Evolutionary conservation across 2,113 vertebrate species (phyloP).

Genomic region (Lamprotornis superbus): DNA sequence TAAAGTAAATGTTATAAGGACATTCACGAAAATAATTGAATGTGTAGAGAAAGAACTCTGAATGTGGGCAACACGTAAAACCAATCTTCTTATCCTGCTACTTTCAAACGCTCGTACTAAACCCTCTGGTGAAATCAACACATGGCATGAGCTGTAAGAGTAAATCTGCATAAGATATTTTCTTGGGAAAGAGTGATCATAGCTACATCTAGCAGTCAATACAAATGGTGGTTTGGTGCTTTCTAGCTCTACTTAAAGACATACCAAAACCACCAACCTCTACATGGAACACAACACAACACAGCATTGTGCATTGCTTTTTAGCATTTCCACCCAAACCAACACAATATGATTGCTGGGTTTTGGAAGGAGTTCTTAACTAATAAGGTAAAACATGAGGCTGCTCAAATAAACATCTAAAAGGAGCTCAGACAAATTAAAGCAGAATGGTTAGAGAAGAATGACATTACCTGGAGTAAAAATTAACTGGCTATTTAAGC

Average conservation of each 20-base stretch:
- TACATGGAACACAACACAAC: neutral
- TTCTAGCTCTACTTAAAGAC: neutral
- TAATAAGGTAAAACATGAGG: neutral
- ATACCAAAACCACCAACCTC: neutral
- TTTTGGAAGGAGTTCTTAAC: neutral
- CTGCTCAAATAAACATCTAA: neutral
- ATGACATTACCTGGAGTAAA: neutral
- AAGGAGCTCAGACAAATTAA: neutral
- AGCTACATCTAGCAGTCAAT: neutral
- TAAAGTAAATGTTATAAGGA: constrained; percentile 34
- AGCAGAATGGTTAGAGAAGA: neutral
- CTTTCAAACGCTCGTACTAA: neutral
- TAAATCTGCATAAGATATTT: neutral
- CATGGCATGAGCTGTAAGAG: neutral
- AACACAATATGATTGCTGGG: neutral
- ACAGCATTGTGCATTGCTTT: neutral
- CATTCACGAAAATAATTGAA: neutral
- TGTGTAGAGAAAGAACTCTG: neutral
- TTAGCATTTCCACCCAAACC: neutral
- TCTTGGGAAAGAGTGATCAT: neutral
- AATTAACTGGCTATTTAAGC: neutral
- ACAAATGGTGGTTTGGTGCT: neutral
- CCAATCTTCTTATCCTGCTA: neutral
- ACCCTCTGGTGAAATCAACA: neutral
- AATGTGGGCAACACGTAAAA: neutral